Base-by-base conservation (phyloP, 2,888 invertebrate species). In the Scelioninae gen. 1 region DNA sequence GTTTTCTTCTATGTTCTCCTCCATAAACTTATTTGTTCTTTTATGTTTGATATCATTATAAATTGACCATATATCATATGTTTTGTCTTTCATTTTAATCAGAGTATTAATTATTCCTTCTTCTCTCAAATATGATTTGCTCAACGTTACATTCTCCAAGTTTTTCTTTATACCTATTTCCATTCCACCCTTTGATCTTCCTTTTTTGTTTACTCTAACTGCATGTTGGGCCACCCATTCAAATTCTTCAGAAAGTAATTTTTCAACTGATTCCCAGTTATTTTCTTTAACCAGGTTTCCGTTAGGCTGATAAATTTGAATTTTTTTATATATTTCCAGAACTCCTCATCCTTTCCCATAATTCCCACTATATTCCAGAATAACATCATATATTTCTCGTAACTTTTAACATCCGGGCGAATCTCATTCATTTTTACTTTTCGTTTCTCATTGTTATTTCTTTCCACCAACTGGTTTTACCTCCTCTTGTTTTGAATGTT, bases 211-310 rank as follows among this genome's bases (percentile, higher is more conserved):
- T 45, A 8, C 15, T 11, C 15, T 45, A 13, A 13, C 45, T 6
- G n/a, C 11, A 10, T 7, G 11, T 13, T 45, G 15, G 5, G 11
- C 15, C 15, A 34, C 11, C 45, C 45, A 45, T 45, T 13, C 45
- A 45, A 45, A 45, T 13, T 45, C 45, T 13, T 45, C 15, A 7
- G n/a, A 5, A 5, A 45, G 11, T 5, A 13, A 5, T 10, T 5
- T 45, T 11, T 10, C 11, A 8, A 7, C 11, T 5, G 5, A 8
- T 13, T 45, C 45, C 45, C 11, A 45, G 11, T 45, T 45, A 10
- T 53, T 53, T 11, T 53, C 55, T 16, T 34, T 8, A 53, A 6
- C 55, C 55, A 53, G 5, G 55, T 53, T 11, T 53, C 55, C 5
- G 11, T 6, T 5, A 53, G 16, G 15, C 55, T 31, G 5, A 53